phyloP scores from a whole-genome alignment of 2,797 vertebrate species.

The Hybognathus amarus region DNA sequence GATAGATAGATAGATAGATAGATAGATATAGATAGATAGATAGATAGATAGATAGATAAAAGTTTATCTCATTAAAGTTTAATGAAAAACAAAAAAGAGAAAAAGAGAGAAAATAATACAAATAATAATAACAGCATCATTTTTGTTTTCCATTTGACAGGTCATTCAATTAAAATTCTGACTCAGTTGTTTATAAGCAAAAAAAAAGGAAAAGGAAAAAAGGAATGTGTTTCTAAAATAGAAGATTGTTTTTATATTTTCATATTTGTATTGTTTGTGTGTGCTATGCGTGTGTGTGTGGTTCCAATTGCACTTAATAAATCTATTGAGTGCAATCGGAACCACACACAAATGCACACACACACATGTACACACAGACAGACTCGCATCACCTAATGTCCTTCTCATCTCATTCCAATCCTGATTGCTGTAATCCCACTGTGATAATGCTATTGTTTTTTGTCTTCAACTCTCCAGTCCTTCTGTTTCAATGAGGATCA shows the following conservation, averaged over 20 bases:
- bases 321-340: too few species aligned
- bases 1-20: too few species aligned
- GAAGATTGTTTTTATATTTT: not conserved
- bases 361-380: not conserved
- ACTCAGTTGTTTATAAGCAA: not conserved
- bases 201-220: not conserved
- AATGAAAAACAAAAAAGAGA: not conserved
- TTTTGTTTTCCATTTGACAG: not conserved
- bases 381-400: slow-evolving; percentile 4
- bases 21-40: too few species aligned
- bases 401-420: slow-evolving; percentile 39
- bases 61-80: not conserved
- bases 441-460: slow-evolving; percentile 45
- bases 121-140: not conserved
- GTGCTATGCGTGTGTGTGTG: too few species aligned
- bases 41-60: too few species aligned
- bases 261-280: too few species aligned
- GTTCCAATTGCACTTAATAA: too few species aligned
- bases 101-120: not conserved
- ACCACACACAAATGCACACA: not conserved
- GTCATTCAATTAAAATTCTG: not conserved
- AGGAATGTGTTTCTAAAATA: not conserved
- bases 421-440: slow-evolving; percentile 42
- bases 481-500: slow-evolving; percentile 36
- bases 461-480: slow-evolving; percentile 28